Conservation (phyloP, 2,888 invertebrate species). For the Drosophila greeni region DNA sequence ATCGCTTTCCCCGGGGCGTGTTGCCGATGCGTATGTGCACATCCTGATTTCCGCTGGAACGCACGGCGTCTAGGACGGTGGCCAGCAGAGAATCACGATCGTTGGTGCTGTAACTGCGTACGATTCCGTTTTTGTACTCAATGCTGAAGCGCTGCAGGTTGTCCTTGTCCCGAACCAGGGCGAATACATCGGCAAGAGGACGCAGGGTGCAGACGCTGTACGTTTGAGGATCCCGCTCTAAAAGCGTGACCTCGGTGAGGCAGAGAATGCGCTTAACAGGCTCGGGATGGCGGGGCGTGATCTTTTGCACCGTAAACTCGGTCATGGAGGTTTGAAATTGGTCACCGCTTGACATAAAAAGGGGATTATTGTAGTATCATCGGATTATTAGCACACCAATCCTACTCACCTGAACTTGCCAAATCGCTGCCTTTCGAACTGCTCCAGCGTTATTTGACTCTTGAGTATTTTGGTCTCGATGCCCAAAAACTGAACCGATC, state of each 20-base stretch:
- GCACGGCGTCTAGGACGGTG: slow-evolving; percentile 95
- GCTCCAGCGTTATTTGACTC: slow-evolving; percentile 90
- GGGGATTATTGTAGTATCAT: rapidly evolving
- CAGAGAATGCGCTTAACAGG: slow-evolving; percentile 93
- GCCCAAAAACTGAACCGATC: slow-evolving; percentile 88
- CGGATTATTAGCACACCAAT: rapidly evolving
- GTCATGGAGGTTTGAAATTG: slow-evolving; percentile 97
- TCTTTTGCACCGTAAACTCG: slow-evolving; percentile 97
- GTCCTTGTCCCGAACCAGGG: slow-evolving; percentile 91
- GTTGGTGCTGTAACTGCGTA: slow-evolving; percentile 92
- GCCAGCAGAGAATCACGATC: slow-evolving; percentile 97
- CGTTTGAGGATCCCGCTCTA: slow-evolving; percentile 98
- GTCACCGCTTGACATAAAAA: slow-evolving; percentile 86
- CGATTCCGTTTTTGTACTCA: slow-evolving; percentile 95
- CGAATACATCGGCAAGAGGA: slow-evolving; percentile 91
- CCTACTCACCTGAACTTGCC: slow-evolving; percentile 90
- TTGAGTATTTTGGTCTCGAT: slow-evolving; percentile 90
- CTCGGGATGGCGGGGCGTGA: slow-evolving; percentile 89
- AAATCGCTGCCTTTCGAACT: slow-evolving; percentile 91
- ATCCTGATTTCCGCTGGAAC: slow-evolving; percentile 97
- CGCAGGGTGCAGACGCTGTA: slow-evolving; percentile 95
- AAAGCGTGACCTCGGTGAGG: slow-evolving; percentile 94
- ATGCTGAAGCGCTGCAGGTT: slow-evolving; percentile 96
- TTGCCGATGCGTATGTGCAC: slow-evolving; percentile 93
- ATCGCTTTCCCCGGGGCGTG: slow-evolving; percentile 91